phyloP scores from a whole-genome alignment of 2,888 invertebrate genomes.

The Philaethria dido region DNA sequence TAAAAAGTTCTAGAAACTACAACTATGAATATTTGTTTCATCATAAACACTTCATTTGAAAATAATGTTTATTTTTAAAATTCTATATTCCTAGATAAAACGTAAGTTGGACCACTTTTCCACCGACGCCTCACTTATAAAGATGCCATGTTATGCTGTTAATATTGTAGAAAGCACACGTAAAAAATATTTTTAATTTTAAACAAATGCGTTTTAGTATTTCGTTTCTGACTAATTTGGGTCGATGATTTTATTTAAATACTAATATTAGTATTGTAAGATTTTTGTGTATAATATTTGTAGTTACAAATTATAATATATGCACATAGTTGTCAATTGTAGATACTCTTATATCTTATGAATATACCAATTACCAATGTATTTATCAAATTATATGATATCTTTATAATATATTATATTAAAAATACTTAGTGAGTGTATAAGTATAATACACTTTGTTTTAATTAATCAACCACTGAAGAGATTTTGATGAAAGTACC shows the following conservation, averaged over 20 bases:
- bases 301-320: too few species aligned
- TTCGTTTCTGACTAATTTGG: slow-evolving; percentile 60
- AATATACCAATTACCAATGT: slow-evolving; percentile 45
- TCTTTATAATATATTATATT: slow-evolving; percentile 14
- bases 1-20: slow-evolving; percentile 32
- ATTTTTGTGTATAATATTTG: slow-evolving; percentile 41
- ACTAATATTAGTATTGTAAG: slow-evolving; percentile 38
- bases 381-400: slow-evolving; percentile 33
- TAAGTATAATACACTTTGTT: background rate
- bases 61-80: background rate
- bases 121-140: slow-evolving; percentile 37
- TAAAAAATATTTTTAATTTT: slow-evolving; percentile 46
- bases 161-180: slow-evolving; percentile 55
- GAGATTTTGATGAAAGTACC: slow-evolving; percentile 17
- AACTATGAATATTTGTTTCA: slow-evolving; percentile 44
- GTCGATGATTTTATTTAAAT: slow-evolving; percentile 41
- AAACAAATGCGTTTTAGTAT: slow-evolving; percentile 81
- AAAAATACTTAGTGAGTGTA: background rate
- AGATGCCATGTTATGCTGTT: slow-evolving; percentile 71
- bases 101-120: background rate
- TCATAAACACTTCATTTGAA: background rate
- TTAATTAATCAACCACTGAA: background rate
- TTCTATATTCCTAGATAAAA: too few species aligned
- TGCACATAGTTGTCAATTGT: slow-evolving; percentile 56
- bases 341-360: slow-evolving; percentile 51